phyloP scores from a whole-genome alignment of 2,113 vertebrate species.

The Oncorhynchus kisutch region DNA sequence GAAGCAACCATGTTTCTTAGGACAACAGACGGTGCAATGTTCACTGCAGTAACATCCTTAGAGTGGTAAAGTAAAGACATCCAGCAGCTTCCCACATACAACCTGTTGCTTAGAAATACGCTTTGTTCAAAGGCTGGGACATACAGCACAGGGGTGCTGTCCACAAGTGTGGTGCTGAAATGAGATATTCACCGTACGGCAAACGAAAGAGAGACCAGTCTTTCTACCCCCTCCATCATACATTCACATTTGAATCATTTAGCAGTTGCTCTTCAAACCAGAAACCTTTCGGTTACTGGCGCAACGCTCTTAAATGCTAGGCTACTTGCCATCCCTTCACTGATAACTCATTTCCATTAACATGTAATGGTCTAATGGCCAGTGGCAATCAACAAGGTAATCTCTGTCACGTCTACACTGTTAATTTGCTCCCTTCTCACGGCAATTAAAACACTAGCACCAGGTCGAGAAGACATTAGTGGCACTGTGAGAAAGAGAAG shows the following conservation, averaged over 20 bases:
- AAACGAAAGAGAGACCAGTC: too few relatives aligned
- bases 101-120: slow-evolving; percentile 10
- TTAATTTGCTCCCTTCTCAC: not conserved
- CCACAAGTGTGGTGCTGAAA: slow-evolving; percentile 34
- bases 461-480: too few relatives aligned
- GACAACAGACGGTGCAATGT: not conserved
- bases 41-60: not conserved
- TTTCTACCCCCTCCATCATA: too few relatives aligned
- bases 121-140: slow-evolving; percentile 32
- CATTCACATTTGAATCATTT: too few relatives aligned
- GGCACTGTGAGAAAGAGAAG: not conserved
- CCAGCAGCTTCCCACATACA: not conserved
- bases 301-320: too few relatives aligned
- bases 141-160: slow-evolving; percentile 13
- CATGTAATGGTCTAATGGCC: not conserved
- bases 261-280: too few relatives aligned
- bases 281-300: too few relatives aligned
- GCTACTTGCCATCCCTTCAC: too few relatives aligned
- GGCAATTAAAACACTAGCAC: not conserved
- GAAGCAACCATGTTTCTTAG: too few relatives aligned
- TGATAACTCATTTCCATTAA: too few relatives aligned
- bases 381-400: not conserved
- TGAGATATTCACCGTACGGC: not conserved
- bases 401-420: too few relatives aligned
- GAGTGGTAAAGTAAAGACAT: not conserved